phyloP scores from a whole-genome alignment of 1,140 invertebrate genomes.

The Sycophila sp. region DNA sequence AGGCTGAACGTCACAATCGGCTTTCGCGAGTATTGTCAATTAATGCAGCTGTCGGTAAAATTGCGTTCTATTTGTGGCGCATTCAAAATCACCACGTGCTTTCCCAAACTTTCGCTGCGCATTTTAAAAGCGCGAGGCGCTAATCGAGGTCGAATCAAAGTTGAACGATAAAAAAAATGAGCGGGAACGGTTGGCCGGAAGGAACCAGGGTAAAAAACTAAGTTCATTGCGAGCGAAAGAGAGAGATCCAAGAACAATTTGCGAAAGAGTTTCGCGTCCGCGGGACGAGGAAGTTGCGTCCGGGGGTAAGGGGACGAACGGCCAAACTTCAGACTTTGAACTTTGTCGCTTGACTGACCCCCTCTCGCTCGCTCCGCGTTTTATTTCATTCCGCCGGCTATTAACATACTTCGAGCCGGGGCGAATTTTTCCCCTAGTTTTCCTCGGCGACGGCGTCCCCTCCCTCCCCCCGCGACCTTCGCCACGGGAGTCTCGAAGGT shows the following conservation, averaged over 20 bases:
- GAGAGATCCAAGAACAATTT: conserved; percentile 33
- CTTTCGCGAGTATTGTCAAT: too few species aligned
- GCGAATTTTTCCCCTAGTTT: conserved; percentile 57
- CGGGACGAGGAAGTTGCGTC: conserved; percentile 3
- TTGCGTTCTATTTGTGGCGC: too few species aligned
- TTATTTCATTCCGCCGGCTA: conserved; percentile 60
- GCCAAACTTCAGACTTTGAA: conserved; percentile 59
- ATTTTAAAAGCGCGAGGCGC: background rate
- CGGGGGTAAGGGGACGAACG: conserved; percentile 39
- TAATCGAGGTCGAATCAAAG: conserved; percentile 31
- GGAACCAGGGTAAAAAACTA: too few species aligned
- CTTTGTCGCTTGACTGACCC: conserved; percentile 57
- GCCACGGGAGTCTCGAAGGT: conserved; percentile 18
- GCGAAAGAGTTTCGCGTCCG: conserved; percentile 41
- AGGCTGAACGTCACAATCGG: too few species aligned
- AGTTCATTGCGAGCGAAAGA: too few species aligned
- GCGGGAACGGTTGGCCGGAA: too few species aligned
- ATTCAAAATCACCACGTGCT: background rate
- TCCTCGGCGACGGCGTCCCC: conserved; percentile 30
- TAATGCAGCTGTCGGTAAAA: too few species aligned
- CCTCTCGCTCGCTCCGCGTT: conserved; percentile 46
- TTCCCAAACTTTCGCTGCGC: too few species aligned
- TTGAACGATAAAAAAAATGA: conserved; percentile 13
- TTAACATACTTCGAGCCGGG: conserved; percentile 61
- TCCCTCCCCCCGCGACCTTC: background rate